Conservation (phyloP, 2,797 vertebrate species). For the Steatocranus sp. region DNA sequence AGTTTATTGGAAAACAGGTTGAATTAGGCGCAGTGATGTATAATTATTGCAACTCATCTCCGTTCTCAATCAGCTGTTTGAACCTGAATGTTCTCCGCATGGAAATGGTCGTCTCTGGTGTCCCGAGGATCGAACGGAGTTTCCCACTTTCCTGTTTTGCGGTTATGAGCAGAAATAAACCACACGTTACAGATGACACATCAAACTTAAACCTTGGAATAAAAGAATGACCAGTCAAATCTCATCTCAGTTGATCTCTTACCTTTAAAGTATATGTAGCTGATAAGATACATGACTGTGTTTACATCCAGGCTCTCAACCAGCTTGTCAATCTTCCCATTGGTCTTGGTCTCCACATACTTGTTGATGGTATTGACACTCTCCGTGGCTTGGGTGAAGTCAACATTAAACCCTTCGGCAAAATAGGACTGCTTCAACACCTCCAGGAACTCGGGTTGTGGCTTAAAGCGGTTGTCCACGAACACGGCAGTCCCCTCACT, state of each 20-base stretch:
- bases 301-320: slow-evolving; percentile 68
- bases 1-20: background rate
- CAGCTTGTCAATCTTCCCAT: slow-evolving; percentile 82
- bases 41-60: background rate
- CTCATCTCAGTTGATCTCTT: slow-evolving; percentile 17
- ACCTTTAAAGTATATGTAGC: slow-evolving; percentile 89
- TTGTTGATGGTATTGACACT: slow-evolving; percentile 78
- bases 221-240: background rate
- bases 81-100: slow-evolving; percentile 57
- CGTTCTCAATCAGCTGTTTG: background rate
- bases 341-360: slow-evolving; percentile 81
- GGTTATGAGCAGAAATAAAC: background rate
- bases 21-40: background rate
- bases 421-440: slow-evolving; percentile 74
- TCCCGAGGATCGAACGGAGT: slow-evolving; percentile 44
- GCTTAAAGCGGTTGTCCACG: slow-evolving; percentile 66
- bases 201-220: background rate
- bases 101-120: slow-evolving; percentile 51
- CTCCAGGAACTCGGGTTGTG: slow-evolving; percentile 71
- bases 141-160: slow-evolving; percentile 68
- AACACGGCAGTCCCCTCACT: slow-evolving; percentile 80
- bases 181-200: background rate
- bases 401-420: slow-evolving; percentile 73
- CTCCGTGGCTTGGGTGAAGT: slow-evolving; percentile 72
- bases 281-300: slow-evolving; percentile 83